Evolutionary conservation across 2,888 invertebrate species (phyloP), one percentile per base, ranked within the genome.

Genomic region (Drosophila austrosaltans): DNA sequence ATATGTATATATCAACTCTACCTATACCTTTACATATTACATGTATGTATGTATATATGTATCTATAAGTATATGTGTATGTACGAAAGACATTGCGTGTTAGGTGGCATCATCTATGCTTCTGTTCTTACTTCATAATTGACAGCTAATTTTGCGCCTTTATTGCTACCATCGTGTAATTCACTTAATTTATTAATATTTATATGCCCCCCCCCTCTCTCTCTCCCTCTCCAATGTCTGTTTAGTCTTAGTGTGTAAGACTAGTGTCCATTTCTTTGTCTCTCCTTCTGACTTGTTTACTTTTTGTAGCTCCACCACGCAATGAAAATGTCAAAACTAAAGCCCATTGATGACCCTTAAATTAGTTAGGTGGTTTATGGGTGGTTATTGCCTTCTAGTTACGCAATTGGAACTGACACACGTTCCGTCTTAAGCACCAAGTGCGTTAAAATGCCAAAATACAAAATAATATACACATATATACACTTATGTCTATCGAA

Each of bases 71-170:
- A 5, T 10, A 8, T 44, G 5, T 16, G 36, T 36, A 36, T 60
- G 3, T 54, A 69, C 72, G 30, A 44, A 65, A 63, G 59, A 58
- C 73, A 76, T 81, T 67, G 85, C 85, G 76, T 84, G 85, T 48
- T 66, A 48, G 69, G 63, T 68, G 66, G 36, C 36, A 59, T 66
- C 22, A 32, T 61, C 60, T 53, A 42, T 65, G 25, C 3, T n/a
- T 61, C 32, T 40, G 48, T 58, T 68, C 82, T 85, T 74, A 72
- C 71, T 82, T 82, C 86, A 85, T 84, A 82, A 87, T 84, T 87
- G 83, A 84, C 83, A 87, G 88, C 86, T 87, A 85, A 84, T 84
- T 84, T 84, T 71, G 71, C 62, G 67, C 74, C 69, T 82, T 82
- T 80, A 85, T 85, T 80, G 81, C 73, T 59, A 36, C 54, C 60